Conservation (phyloP, 1,140 invertebrate genomes). For the Tetranychus cinnabarinus region DNA sequence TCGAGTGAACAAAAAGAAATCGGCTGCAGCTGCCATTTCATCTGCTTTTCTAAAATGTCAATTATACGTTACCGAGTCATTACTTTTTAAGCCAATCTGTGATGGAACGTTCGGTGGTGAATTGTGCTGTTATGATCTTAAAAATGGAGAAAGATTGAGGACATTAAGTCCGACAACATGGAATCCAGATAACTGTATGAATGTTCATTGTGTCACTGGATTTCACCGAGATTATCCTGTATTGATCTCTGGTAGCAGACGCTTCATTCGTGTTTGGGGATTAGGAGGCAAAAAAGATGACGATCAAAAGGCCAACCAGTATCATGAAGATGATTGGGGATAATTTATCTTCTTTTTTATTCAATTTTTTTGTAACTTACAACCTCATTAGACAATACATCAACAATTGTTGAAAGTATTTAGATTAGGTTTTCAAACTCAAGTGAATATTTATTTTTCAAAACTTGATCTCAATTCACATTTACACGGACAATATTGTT, state of each 20-base stretch:
- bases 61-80: neutral
- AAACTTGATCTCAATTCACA: no score
- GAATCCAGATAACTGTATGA: neutral
- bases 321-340: neutral
- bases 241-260: neutral
- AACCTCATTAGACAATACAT: no score
- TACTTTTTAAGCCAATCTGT: slow-evolving; percentile 1
- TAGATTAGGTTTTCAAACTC: no score
- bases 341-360: no score
- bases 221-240: neutral
- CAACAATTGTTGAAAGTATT: no score
- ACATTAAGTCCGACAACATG: neutral
- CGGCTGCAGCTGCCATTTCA: neutral
- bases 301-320: neutral
- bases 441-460: no score
- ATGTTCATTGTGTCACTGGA: slow-evolving; percentile 1
- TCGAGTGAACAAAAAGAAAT: neutral
- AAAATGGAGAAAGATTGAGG: neutral
- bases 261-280: neutral
- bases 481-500: no score
- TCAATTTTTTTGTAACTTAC: no score
- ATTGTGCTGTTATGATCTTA: neutral
- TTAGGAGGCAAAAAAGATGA: neutral
- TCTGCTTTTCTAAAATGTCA: slow-evolving; percentile 1
- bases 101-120: neutral